Conservation (phyloP, 2,888 invertebrate genomes). For the Pheosia tremula region DNA sequence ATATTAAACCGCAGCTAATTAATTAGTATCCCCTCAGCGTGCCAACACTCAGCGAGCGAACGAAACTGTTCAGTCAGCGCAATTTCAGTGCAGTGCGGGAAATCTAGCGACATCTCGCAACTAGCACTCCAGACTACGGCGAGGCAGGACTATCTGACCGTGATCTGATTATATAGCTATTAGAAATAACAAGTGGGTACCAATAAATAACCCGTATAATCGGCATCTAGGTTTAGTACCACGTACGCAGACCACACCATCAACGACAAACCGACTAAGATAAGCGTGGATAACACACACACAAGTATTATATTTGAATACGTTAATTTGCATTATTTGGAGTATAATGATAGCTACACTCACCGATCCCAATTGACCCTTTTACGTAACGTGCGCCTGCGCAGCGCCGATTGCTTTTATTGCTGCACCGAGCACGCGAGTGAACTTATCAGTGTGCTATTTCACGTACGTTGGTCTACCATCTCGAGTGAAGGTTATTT, state of each 20-base stretch:
- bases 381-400: slow-evolving; percentile 14
- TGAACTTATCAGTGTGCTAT: not conserved
- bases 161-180: no score
- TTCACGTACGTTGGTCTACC: not conserved
- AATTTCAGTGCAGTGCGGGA: no score
- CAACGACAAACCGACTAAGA: not conserved
- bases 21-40: slow-evolving; percentile 23
- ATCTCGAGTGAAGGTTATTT: not conserved
- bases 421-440: not conserved
- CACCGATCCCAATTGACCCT: slow-evolving; percentile 13
- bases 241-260: not conserved
- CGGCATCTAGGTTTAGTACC: no score
- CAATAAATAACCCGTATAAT: no score
- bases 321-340: slow-evolving; percentile 11
- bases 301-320: not conserved
- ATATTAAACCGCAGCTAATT: slow-evolving; percentile 20
- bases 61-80: no score
- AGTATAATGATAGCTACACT: slow-evolving; percentile 8
- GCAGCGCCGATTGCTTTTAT: slow-evolving; percentile 1
- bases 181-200: no score
- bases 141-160: no score
- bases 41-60: slow-evolving; percentile 8
- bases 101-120: no score
- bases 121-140: no score
- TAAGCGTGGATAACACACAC: not conserved